Conservation (phyloP, 2,888 invertebrate species). For the Pterostichus madidus region DNA sequence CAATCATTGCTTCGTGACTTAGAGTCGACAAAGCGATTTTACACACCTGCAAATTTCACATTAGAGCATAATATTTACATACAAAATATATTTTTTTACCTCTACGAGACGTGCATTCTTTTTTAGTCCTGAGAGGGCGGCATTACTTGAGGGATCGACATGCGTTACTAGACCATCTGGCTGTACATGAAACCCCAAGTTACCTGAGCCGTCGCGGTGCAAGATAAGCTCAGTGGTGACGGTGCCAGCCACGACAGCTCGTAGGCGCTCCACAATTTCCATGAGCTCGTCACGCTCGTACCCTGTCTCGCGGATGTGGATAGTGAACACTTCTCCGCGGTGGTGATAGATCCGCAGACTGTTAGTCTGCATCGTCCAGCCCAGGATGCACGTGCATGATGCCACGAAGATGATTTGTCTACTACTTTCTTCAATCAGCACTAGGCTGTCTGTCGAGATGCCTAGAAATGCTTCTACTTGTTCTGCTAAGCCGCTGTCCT, state of each 20-base stretch:
- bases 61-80: background rate
- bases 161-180: conserved; percentile 96
- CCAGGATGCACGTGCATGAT: conserved; percentile 89
- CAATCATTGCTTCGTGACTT: conserved; percentile 95
- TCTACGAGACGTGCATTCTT: conserved; percentile 95
- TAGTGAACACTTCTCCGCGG: conserved; percentile 94
- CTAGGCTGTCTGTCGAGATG: conserved; percentile 91
- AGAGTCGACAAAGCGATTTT: conserved; percentile 93
- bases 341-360: conserved; percentile 93
- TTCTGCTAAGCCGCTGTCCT: conserved; percentile 83
- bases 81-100: conserved; percentile 66
- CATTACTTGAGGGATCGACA: conserved; percentile 87
- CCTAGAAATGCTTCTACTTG: conserved; percentile 90
- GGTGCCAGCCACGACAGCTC: conserved; percentile 88
- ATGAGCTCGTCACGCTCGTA: conserved; percentile 85
- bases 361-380: conserved; percentile 80
- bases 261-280: conserved; percentile 89
- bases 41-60: conserved; percentile 79
- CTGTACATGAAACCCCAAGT: conserved; percentile 94
- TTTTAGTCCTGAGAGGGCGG: conserved; percentile 91
- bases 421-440: conserved; percentile 90
- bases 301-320: conserved; percentile 86
- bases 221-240: conserved; percentile 89
- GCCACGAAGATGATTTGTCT: conserved; percentile 92
- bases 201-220: conserved; percentile 89